Evolutionary conservation across 2,113 vertebrate species (phyloP).

Genomic region (Ginglymostoma cirratum): DNA sequence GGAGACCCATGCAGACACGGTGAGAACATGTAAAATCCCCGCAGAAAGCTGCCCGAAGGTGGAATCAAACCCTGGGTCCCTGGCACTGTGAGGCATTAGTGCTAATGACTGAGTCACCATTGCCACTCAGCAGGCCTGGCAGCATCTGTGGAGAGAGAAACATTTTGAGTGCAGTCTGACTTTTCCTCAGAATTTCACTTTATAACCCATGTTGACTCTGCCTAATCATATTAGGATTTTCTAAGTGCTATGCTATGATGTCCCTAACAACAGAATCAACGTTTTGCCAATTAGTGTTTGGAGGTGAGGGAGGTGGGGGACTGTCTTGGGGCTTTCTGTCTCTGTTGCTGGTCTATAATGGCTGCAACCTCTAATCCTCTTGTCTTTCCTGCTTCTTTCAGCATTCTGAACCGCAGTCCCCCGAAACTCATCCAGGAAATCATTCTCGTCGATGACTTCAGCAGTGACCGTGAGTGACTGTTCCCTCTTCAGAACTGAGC

Average conservation of each 20-base stretch:
- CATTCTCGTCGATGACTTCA: slow-evolving; percentile 96
- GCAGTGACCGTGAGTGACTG: slow-evolving; percentile 80
- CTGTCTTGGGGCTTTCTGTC: background rate
- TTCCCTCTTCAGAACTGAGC: background rate
- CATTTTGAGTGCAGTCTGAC: no score
- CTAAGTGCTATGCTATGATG: background rate
- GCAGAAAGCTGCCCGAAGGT: no score
- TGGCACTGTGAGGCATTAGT: no score
- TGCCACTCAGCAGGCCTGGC: no score
- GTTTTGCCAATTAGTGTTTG: background rate
- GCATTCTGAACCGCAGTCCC: slow-evolving; percentile 84
- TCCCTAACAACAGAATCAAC: background rate
- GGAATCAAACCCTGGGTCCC: no score
- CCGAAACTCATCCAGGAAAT: slow-evolving; percentile 84
- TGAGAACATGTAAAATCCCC: no score
- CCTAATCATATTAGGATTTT: background rate
- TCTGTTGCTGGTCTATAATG: background rate
- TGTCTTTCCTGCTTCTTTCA: slow-evolving; percentile 46
- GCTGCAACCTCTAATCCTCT: background rate
- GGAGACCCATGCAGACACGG: no score
- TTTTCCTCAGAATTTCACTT: no score
- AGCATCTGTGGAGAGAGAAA: no score
- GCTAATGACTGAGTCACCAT: no score
- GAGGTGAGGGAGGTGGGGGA: no score
- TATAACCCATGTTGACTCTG: background rate